These are phyloP conservation scores for Drosophila erecta DNA, from an alignment of 1,140 invertebrate species.

Conservation along the genomic window DNA sequence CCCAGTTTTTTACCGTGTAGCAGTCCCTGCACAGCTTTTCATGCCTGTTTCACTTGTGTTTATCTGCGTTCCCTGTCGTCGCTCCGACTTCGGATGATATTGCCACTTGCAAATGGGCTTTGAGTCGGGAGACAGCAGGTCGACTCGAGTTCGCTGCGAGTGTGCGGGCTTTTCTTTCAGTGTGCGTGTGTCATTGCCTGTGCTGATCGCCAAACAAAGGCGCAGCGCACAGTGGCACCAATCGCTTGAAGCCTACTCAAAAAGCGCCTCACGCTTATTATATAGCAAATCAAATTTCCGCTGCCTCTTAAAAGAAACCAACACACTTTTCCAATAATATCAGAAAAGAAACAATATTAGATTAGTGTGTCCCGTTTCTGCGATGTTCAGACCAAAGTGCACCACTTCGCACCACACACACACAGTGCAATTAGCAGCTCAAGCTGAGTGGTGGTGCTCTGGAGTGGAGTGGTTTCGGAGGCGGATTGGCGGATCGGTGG, in stretches of 20 bases:
- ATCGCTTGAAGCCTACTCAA: neutral
- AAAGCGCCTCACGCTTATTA: neutral
- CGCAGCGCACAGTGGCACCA: constrained; percentile 15
- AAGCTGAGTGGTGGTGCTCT: constrained; percentile 63
- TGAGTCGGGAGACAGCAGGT: neutral
- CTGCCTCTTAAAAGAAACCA: too few relatives aligned
- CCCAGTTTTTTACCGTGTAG: constrained; percentile 5
- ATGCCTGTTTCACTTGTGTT: constrained; percentile 1
- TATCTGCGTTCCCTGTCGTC: constrained; percentile 31
- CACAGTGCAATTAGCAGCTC: constrained; percentile 76
- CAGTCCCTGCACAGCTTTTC: constrained; percentile 2
- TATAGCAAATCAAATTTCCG: too few relatives aligned
- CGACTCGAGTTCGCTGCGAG: neutral
- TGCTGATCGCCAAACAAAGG: constrained; percentile 27
- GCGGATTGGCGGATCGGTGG: neutral
- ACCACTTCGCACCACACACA: constrained; percentile 5
- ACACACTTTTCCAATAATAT: neutral
- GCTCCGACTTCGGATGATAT: constrained; percentile 58
- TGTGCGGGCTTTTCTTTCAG: constrained; percentile 10
- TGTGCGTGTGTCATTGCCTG: constrained; percentile 14
- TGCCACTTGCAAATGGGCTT: constrained; percentile 62
- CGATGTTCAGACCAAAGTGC: constrained; percentile 5
- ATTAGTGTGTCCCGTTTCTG: neutral
- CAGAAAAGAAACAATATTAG: too few relatives aligned
- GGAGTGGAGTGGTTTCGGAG: constrained; percentile 3